Percentiles rank a stretch among this genome's conserved stretches.
phyloP scores from a whole-genome alignment of 1,140 invertebrate species.

The Eueides isabella region DNA sequence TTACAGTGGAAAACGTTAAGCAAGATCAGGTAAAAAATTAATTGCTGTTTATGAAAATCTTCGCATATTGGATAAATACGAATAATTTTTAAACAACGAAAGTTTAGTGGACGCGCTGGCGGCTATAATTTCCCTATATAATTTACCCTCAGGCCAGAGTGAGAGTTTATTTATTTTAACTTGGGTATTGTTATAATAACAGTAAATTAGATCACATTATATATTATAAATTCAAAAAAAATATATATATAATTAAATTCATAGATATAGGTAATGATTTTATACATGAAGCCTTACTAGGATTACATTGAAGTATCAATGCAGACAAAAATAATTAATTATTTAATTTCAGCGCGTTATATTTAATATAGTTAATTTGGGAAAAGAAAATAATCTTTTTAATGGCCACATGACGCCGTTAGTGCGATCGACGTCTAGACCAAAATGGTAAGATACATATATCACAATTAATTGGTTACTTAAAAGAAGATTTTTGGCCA shows the following conservation, averaged over 20 bases:
- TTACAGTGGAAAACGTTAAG: conserved; percentile 98
- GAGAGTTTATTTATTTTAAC: no score
- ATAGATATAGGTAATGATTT: background rate
- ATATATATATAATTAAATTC: background rate
- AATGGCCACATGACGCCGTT: conserved; percentile 95
- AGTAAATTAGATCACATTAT: no score
- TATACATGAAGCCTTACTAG: background rate
- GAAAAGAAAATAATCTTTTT: conserved; percentile 95
- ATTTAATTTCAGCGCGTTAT: conserved; percentile 91
- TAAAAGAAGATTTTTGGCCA: background rate
- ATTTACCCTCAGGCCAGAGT: no score
- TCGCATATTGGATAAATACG: no score
- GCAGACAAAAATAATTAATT: background rate
- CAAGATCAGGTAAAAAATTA: conserved; percentile 88
- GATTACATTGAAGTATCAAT: background rate
- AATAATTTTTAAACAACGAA: no score
- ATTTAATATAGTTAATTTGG: conserved; percentile 98
- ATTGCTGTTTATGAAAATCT: background rate
- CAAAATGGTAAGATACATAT: conserved; percentile 89
- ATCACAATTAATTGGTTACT: background rate
- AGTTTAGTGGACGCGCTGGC: no score
- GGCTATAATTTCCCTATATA: no score
- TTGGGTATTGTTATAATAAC: no score
- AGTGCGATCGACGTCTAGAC: conserved; percentile 94
- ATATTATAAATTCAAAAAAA: background rate